A percentile compares a stretch with the other conserved stretches of the same genome.
Conservation (phyloP, 2,888 invertebrate genomes). For the Heliconius charithonia region DNA sequence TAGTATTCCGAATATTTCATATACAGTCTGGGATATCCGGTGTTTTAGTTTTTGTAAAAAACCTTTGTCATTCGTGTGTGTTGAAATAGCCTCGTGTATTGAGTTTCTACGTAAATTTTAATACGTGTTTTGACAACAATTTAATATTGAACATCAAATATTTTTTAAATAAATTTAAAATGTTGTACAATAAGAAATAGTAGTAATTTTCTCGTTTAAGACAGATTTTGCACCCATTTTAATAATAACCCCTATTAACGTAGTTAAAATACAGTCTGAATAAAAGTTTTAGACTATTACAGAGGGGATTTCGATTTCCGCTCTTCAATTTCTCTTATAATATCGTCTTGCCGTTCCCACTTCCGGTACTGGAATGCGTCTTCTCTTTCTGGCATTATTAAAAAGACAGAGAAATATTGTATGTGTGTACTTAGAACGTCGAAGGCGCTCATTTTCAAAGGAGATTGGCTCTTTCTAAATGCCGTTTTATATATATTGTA, state of each 20-base stretch:
- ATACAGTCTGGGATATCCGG: neutral
- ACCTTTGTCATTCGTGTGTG: neutral
- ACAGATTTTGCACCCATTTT: neutral
- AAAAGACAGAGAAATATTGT: slow-evolving; percentile 33
- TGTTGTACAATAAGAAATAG: neutral
- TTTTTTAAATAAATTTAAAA: too few relatives aligned
- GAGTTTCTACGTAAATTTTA: neutral
- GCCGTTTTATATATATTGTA: slow-evolving; percentile 29
- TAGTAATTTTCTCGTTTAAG: neutral
- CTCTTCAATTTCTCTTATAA: slow-evolving; percentile 56
- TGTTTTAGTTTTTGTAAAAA: neutral
- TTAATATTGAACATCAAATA: neutral
- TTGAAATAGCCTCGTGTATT: neutral
- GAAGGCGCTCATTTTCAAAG: slow-evolving; percentile 40
- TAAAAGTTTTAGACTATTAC: slow-evolving; percentile 41
- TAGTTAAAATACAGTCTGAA: slow-evolving; percentile 10
- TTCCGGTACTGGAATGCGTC: slow-evolving; percentile 53
- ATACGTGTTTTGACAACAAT: neutral
- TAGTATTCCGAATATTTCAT: slow-evolving; percentile 25
- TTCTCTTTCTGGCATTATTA: slow-evolving; percentile 47
- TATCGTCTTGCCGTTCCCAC: slow-evolving; percentile 61
- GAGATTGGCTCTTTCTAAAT: slow-evolving; percentile 39
- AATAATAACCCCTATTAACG: neutral
- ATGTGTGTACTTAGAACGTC: slow-evolving; percentile 26
- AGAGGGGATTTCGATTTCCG: slow-evolving; percentile 64